phyloP scores from a whole-genome alignment of 2,113 vertebrate genomes.

The Guaruba guarouba region DNA sequence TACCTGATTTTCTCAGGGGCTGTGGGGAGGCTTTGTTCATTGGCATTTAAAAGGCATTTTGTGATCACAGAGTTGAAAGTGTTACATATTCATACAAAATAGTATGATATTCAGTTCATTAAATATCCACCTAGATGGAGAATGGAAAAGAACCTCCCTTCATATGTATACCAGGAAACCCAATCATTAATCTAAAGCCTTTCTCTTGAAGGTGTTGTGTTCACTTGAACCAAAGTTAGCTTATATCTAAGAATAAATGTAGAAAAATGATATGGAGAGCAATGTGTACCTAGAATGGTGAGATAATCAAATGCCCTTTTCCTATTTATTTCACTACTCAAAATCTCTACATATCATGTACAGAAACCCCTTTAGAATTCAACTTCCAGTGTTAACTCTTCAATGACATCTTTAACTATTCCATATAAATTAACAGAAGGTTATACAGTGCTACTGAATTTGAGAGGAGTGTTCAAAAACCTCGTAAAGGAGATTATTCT shows the following conservation, averaged over 20 bases:
- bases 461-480: slow-evolving; percentile 33
- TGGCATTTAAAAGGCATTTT: not conserved
- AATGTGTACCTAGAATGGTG: accelerated
- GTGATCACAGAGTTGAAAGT: not conserved
- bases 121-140: not conserved
- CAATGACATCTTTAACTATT: not conserved
- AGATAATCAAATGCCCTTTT: not conserved
- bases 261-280: not conserved
- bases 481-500: slow-evolving; percentile 62
- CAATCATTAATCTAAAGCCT: not conserved
- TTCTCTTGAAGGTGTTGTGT: not conserved
- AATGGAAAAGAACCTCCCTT: not conserved
- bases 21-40: not conserved
- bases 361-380: not conserved
- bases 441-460: not conserved
- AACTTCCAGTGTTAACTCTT: not conserved
- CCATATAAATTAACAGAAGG: not conserved
- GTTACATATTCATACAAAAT: not conserved
- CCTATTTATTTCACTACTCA: not conserved
- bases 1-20: not conserved
- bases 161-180: not conserved
- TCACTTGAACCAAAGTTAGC: not conserved
- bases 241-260: not conserved
- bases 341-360: not conserved
- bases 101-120: not conserved